Percentiles rank a stretch among this genome's conserved stretches.
Conservation (phyloP, 2,113 vertebrate species). For the Oncorhynchus masou region DNA sequence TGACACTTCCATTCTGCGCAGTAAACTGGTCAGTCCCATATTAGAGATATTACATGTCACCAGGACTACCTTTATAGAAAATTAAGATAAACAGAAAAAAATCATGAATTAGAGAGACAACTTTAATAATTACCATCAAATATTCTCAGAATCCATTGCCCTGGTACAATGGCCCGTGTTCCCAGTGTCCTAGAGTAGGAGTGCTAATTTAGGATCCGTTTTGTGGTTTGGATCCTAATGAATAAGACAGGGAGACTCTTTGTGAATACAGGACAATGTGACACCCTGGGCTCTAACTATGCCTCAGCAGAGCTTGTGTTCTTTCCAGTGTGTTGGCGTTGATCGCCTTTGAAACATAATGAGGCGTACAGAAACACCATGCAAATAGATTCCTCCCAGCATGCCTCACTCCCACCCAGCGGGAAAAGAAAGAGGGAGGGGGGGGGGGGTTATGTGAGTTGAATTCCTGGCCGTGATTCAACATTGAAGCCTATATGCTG, state of each 20-base stretch:
- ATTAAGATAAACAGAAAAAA: neutral
- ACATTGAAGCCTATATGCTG: neutral
- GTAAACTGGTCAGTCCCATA: too few species aligned
- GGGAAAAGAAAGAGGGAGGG: neutral
- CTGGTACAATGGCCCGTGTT: neutral
- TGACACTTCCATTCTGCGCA: too few species aligned
- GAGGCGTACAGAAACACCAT: conserved; percentile 3
- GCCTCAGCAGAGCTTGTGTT: neutral
- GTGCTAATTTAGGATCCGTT: too few species aligned
- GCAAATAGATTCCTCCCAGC: neutral
- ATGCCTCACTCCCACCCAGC: conserved; percentile 5
- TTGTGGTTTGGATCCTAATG: neutral
- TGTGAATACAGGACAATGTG: neutral
- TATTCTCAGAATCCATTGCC: neutral
- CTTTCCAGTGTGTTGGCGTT: neutral
- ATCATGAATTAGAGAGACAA: too few species aligned
- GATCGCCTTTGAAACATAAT: neutral
- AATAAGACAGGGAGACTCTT: neutral
- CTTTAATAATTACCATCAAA: neutral
- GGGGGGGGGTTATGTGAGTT: neutral
- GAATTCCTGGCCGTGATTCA: neutral
- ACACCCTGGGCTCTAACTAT: neutral
- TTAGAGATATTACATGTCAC: too few species aligned
- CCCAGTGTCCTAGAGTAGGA: too few species aligned
- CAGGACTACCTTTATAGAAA: neutral